A percentile compares a stretch with the other conserved stretches of the same genome.
These are phyloP conservation scores for Argynnis bischoffii DNA, from an alignment of 2,888 invertebrate species.

Conservation along the genomic window DNA sequence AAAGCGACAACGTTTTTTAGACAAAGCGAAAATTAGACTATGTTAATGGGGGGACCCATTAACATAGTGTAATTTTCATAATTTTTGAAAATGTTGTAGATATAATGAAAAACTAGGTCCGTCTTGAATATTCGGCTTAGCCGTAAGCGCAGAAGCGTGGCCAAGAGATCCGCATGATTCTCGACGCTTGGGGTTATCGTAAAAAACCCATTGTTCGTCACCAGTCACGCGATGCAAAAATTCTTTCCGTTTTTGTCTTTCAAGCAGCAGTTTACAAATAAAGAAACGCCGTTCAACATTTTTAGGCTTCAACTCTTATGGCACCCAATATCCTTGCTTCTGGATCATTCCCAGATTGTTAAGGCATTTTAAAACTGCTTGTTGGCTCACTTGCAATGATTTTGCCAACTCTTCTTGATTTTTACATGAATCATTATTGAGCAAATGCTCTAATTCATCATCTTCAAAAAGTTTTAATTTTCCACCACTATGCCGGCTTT, in stretches of 20 bases:
- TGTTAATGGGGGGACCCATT: no score
- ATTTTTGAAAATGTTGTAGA: no score
- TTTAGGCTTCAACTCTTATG: background rate
- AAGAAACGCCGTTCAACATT: background rate
- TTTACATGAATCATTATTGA: background rate
- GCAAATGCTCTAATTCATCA: background rate
- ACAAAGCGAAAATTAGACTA: no score
- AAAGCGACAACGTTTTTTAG: no score
- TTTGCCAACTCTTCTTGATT: background rate
- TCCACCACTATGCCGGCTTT: conserved; percentile 10
- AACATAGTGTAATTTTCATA: no score
- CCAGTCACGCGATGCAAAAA: no score
- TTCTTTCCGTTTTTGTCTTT: background rate
- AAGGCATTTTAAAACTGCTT: background rate
- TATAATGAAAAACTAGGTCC: no score
- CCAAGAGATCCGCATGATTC: no score
- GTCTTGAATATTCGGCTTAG: no score
- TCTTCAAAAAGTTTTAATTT: background rate
- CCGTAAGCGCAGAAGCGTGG: no score
- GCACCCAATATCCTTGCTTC: background rate
- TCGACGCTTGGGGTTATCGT: no score
- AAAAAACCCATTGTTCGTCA: no score
- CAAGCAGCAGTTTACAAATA: background rate
- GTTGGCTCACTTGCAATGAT: background rate
- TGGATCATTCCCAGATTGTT: background rate